phyloP scores from a whole-genome alignment of 1,140 invertebrate species.

The Riptortus pedestris region DNA sequence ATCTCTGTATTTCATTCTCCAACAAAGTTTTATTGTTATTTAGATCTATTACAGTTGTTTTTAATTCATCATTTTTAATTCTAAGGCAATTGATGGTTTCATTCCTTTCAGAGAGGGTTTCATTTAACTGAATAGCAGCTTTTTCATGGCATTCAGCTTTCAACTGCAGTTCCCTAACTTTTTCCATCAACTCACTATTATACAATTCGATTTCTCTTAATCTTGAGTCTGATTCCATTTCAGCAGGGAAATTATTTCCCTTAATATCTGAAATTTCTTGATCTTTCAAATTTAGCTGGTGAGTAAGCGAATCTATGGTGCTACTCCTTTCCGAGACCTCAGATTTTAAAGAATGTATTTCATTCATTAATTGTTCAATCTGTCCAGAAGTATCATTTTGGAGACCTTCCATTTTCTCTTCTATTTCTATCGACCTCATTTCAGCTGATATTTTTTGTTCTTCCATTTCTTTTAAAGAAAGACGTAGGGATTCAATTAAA shows the following conservation, averaged over 20 bases:
- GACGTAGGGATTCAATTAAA: constrained; percentile 36
- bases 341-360: constrained; percentile 19
- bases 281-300: constrained; percentile 22
- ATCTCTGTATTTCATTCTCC: neutral
- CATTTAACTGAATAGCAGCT: neutral
- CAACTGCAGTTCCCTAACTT: constrained; percentile 34
- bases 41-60: neutral
- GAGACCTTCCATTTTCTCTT: constrained; percentile 27
- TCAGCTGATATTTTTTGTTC: constrained; percentile 29
- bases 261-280: constrained; percentile 22
- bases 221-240: constrained; percentile 2
- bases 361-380: constrained; percentile 15
- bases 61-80: neutral
- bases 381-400: neutral
- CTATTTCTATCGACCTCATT: constrained; percentile 29
- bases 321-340: constrained; percentile 5
- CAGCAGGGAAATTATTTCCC: constrained; percentile 1
- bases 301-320: constrained; percentile 20
- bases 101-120: neutral
- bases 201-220: neutral
- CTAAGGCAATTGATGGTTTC: neutral
- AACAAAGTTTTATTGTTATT: neutral
- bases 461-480: constrained; percentile 33
- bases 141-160: constrained; percentile 27
- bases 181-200: constrained; percentile 27